phyloP scores from a whole-genome alignment of 2,113 vertebrate genomes.

The Neomonachus schauinslandi region DNA sequence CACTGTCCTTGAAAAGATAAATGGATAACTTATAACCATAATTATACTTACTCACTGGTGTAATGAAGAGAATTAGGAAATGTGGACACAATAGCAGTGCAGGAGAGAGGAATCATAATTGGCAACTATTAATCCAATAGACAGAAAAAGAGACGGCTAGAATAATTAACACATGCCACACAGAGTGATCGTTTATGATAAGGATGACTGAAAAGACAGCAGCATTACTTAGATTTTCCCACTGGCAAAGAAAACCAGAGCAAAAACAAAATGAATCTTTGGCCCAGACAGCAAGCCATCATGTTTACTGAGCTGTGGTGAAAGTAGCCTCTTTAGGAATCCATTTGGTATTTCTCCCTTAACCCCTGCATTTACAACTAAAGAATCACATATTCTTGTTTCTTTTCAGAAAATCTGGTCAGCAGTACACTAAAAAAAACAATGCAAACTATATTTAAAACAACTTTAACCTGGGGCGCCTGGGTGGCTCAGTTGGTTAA shows the following conservation, averaged over 20 bases:
- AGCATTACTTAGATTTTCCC: conserved; percentile 74
- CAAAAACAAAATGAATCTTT: conserved; percentile 74
- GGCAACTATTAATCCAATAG: conserved; percentile 85
- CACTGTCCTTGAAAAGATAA: conserved; percentile 83
- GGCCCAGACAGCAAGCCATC: conserved; percentile 46
- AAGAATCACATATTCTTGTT: neutral
- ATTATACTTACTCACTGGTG: conserved; percentile 83
- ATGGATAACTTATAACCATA: conserved; percentile 80
- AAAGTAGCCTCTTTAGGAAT: conserved; percentile 30
- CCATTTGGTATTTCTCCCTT: conserved; percentile 37
- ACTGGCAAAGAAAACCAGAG: conserved; percentile 65
- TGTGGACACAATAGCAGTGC: conserved; percentile 83
- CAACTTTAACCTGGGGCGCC: neutral
- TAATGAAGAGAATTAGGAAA: conserved; percentile 87
- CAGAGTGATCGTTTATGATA: conserved; percentile 79
- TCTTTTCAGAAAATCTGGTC: neutral
- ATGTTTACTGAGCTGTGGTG: conserved; percentile 59
- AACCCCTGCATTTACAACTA: neutral
- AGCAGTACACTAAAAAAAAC: neutral
- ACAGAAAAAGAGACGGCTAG: conserved; percentile 61
- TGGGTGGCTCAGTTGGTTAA: too few relatives aligned
- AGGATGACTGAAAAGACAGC: conserved; percentile 79
- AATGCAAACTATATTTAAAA: neutral
- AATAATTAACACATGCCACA: conserved; percentile 83
- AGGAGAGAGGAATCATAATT: conserved; percentile 81